These are phyloP conservation scores for Sceloporus tristichus DNA, from an alignment of 2,113 vertebrate genomes.

Conservation along the genomic window DNA sequence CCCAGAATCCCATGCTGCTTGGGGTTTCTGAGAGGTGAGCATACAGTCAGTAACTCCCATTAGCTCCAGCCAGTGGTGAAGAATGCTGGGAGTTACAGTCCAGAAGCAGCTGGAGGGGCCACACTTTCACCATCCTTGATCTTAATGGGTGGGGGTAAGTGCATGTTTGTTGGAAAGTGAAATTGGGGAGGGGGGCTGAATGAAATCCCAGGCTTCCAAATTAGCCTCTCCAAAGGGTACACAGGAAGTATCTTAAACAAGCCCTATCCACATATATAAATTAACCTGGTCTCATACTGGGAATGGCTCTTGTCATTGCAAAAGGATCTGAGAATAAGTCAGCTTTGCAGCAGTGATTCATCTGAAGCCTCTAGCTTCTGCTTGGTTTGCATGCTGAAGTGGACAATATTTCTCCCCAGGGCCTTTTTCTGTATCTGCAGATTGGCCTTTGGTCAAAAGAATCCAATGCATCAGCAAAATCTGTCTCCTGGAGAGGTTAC, in stretches of 20 bases:
- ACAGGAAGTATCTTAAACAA: neutral
- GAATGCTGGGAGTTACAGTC: too few species aligned
- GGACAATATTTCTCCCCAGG: too few species aligned
- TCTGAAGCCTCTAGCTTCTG: neutral
- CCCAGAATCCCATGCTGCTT: too few species aligned
- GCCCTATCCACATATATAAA: neutral
- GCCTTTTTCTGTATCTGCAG: neutral
- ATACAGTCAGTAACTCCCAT: too few species aligned
- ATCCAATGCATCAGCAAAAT: neutral
- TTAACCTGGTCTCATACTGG: neutral
- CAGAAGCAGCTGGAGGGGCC: too few species aligned
- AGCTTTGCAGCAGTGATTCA: neutral
- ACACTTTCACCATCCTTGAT: too few species aligned
- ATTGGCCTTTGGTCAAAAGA: neutral
- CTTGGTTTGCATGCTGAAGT: conserved; percentile 2
- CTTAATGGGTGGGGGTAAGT: neutral
- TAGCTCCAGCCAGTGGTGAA: too few species aligned
- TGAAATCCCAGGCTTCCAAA: neutral
- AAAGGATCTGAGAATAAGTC: neutral
- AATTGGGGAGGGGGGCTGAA: neutral
- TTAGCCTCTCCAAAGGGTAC: neutral
- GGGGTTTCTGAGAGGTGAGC: too few species aligned
- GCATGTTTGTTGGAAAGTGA: neutral
- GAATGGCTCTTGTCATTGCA: neutral
- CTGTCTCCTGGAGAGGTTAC: neutral